Conservation (phyloP, 1,140 invertebrate species). For the Phenacoccus solenopsis region DNA sequence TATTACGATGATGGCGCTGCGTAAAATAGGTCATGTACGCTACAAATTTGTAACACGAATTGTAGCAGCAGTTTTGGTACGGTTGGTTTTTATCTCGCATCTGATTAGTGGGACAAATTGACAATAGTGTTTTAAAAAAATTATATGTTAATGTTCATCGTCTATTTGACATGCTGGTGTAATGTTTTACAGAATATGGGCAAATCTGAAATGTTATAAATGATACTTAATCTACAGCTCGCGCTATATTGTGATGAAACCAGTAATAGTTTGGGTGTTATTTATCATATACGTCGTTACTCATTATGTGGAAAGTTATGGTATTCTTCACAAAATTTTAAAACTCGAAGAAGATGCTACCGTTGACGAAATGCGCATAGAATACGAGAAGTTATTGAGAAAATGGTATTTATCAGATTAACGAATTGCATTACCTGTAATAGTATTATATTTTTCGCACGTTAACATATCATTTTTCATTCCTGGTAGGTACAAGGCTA, state of each 20-base stretch:
- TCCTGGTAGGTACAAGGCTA: not conserved
- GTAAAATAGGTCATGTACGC: too few relatives aligned
- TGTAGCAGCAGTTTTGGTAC: too few relatives aligned
- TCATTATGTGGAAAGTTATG: slow-evolving; percentile 4
- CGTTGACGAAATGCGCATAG: not conserved
- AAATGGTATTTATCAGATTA: not conserved
- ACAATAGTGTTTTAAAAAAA: too few relatives aligned
- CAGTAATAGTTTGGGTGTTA: not conserved
- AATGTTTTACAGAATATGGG: not conserved
- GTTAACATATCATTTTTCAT: too few relatives aligned
- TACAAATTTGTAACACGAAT: too few relatives aligned
- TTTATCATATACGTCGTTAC: not conserved
- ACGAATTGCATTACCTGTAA: too few relatives aligned
- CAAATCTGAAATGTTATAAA: not conserved
- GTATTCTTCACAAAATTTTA: not conserved
- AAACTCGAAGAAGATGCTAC: not conserved
- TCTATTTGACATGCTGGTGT: too few relatives aligned
- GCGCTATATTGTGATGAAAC: not conserved
- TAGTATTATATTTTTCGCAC: not conserved
- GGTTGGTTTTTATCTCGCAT: too few relatives aligned
- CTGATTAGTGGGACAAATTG: too few relatives aligned
- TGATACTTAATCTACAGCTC: not conserved
- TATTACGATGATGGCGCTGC: too few relatives aligned
- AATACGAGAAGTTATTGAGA: not conserved
- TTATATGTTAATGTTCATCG: too few relatives aligned